Percentiles rank a stretch among this genome's conserved stretches.
These are phyloP conservation scores for Eulemur mongoz DNA, from an alignment of 2,797 vertebrate genomes.

Conservation along the genomic window DNA sequence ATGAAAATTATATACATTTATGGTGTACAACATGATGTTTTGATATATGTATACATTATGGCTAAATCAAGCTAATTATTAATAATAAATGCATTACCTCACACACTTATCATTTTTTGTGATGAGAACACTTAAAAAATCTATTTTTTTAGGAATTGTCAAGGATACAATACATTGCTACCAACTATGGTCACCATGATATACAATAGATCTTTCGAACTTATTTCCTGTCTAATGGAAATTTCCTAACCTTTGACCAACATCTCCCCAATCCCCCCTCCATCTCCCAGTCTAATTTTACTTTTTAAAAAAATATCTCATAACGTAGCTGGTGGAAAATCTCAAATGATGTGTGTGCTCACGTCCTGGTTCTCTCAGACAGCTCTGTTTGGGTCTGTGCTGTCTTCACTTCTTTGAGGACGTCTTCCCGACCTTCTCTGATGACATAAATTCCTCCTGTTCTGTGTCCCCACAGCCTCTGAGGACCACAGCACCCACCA, in stretches of 20 bases:
- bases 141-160: not conserved
- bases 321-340: not conserved
- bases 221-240: not conserved
- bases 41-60: not conserved
- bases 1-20: not conserved
- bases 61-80: not conserved
- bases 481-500: rapidly evolving
- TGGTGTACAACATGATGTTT: not conserved
- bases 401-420: not conserved
- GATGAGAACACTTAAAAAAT: not conserved
- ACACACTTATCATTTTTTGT: not conserved
- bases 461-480: not conserved
- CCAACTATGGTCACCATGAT: not conserved
- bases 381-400: not conserved
- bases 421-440: no score
- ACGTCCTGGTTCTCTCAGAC: not conserved
- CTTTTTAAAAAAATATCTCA: not conserved
- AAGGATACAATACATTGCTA: not conserved
- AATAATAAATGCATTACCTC: not conserved
- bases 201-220: not conserved
- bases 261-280: no score
- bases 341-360: not conserved
- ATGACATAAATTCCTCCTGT: not conserved
- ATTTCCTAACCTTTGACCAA: not conserved
- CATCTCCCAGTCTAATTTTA: not conserved